These are phyloP conservation scores for Neomonachus schauinslandi DNA, from an alignment of 2,113 vertebrate genomes.

Conservation along the genomic window DNA sequence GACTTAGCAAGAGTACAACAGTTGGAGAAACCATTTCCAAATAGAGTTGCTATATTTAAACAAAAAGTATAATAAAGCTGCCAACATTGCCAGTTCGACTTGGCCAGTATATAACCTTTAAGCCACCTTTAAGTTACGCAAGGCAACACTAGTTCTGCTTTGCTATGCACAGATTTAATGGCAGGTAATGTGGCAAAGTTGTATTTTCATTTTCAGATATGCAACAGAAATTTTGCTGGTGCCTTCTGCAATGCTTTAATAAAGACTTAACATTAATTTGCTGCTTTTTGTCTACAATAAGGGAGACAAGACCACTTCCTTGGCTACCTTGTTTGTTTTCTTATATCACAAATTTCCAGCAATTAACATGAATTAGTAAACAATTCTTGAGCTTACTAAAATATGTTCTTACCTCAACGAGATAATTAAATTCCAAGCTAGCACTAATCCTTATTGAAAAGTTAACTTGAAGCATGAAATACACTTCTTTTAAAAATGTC, in stretches of 20 bases:
- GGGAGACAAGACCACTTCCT: background rate
- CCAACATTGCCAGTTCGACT: background rate
- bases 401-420: constrained; percentile 33
- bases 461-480: constrained; percentile 64
- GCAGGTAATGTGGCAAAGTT: background rate
- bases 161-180: background rate
- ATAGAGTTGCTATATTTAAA: background rate
- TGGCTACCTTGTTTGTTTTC: constrained; percentile 19
- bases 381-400: constrained; percentile 53
- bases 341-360: constrained; percentile 31
- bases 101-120: background rate
- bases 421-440: constrained; percentile 69
- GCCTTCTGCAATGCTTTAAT: background rate
- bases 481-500: constrained; percentile 33
- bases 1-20: background rate
- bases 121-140: background rate
- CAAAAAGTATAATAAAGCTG: background rate
- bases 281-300: background rate
- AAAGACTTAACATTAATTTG: background rate
- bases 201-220: background rate
- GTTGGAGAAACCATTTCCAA: background rate
- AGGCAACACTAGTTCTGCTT: background rate
- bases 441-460: constrained; percentile 63
- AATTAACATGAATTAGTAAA: constrained; percentile 64
- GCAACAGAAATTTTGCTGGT: background rate